These are phyloP conservation scores for Ganaspis sp. DNA, from an alignment of 1,140 invertebrate species.

Conservation along the genomic window DNA sequence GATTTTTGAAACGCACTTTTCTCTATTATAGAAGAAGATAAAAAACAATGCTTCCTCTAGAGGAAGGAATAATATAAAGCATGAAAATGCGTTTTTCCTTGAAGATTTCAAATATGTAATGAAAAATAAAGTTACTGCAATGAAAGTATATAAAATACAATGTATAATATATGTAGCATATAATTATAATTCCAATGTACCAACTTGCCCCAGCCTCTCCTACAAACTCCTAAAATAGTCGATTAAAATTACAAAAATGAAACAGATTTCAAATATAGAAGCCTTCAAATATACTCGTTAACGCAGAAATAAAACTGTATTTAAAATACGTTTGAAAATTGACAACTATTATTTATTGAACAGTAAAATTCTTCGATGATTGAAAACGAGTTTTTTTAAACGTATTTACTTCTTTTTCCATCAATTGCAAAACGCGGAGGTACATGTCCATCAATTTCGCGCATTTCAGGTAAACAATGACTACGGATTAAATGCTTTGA, in stretches of 20 bases:
- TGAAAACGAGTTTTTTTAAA: background rate
- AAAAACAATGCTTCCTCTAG: no score
- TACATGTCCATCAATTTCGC: slow-evolving; percentile 23
- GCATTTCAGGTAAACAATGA: slow-evolving; percentile 23
- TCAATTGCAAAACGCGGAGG: background rate
- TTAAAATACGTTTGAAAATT: background rate
- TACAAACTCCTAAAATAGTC: no score
- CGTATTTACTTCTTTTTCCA: background rate
- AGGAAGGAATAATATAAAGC: no score
- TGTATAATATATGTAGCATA: no score
- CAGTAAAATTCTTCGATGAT: background rate
- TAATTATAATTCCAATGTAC: no score
- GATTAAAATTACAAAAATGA: background rate
- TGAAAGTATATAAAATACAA: no score
- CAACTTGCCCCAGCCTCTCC: no score
- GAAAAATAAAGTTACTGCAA: no score
- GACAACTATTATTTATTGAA: slow-evolving; percentile 1
- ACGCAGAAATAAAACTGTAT: background rate
- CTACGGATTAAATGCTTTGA: slow-evolving; percentile 5
- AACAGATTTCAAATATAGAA: background rate
- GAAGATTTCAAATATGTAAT: no score
- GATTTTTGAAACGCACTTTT: no score
- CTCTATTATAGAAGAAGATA: no score
- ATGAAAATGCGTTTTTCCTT: no score
- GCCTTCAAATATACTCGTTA: background rate